Evolutionary conservation across 2,113 vertebrate genomes (phyloP), one percentile per base, ranked within the genome.

Genomic region (Mohoua ochrocephala): DNA sequence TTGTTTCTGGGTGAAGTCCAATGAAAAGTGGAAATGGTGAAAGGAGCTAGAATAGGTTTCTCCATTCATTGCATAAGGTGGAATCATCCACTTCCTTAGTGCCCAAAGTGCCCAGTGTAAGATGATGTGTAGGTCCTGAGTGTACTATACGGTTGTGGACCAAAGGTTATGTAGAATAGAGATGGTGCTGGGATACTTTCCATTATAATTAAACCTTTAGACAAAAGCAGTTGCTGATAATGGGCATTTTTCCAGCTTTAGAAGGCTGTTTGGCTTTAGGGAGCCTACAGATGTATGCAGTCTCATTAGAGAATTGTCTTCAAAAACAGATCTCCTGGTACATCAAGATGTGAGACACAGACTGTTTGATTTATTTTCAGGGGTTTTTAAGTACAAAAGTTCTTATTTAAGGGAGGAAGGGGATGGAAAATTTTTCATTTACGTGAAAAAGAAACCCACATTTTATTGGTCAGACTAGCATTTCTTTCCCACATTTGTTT

Each of bases 1-100:
- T 94, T 95, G 50, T 91, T 85, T 88, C 87, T 81, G 78, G 69
- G n/a, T 96, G 56, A 87, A 93, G 83, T 81, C 87, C 84, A 82
- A 8, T 89, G 73, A 39, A 57, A 88, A 96, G 87, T 84, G 97
- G 87, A 92, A 97, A 81, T 80, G 1, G 3, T 87, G 83, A 97
- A 95, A 91, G 75, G 89, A 97, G 87, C 92, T 95, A 91, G 91
- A 97, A 54, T 67, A 97, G 93, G 94, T 97, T 96, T 97, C 84
- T 95, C 61, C 90, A 96, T 98, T 96, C 93, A 74, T 95, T 95
- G 78, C 63, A 42, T 97, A 95, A 93, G 94, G 89, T 93, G 87
- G 85, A 76, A 83, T 79, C 49, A 79, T 77, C 73, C 31, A 84
- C 67, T 86, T 80, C 41, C 17, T 76, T 70, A 92, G 68, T 91